Base-by-base conservation (phyloP, 2,888 invertebrate species). In the Lasioglossum leucozonium region DNA sequence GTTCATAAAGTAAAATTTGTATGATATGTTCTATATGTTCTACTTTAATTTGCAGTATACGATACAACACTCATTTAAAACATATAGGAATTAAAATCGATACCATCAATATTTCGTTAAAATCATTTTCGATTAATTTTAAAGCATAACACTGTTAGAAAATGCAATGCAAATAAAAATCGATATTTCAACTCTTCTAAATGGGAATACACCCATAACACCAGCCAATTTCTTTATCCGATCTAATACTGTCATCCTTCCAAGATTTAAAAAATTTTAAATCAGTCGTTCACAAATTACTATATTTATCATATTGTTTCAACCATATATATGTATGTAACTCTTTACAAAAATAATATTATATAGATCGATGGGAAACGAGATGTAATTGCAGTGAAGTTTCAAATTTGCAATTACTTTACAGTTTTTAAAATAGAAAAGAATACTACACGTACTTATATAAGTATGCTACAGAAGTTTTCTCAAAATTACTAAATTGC, bases 111-210 rank as follows among this genome's bases (percentile, higher is more conserved):
- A 51, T 51, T 51, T 10, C 10, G 3, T n/a, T 51, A 26, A 26
- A 26, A 58, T 30, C 13, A 26, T 26, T 58, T 13, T 5, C 10
- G 26, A 58, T 26, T 13, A 16, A 30, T 58, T 6, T 58, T 26
- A 13, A 26, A 58, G 26, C 30, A 58, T 58, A 58, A 58, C 11
- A 58, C 13, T 58, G 13, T 58, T 58, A 30, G 5, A 16, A 13
- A 58, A 58, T 58, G 26, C 58, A 58, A 58, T 58, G 16, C 26
- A 58, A 58, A 58, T 58, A 58, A 58, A 58, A 26, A 58, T 58
- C n/a, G 26, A 58, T 26, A 30, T 58, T 26, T 58, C 26, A 30
- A 30, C 16, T 58, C 5, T 26, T 58, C 58, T 58, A 58, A 30
- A 58, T 26, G 51, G 51, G 22, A 51, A 18, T 22, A 51, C 51